phyloP scores from a whole-genome alignment of 2,797 vertebrate species.

The Psittacula echo region DNA sequence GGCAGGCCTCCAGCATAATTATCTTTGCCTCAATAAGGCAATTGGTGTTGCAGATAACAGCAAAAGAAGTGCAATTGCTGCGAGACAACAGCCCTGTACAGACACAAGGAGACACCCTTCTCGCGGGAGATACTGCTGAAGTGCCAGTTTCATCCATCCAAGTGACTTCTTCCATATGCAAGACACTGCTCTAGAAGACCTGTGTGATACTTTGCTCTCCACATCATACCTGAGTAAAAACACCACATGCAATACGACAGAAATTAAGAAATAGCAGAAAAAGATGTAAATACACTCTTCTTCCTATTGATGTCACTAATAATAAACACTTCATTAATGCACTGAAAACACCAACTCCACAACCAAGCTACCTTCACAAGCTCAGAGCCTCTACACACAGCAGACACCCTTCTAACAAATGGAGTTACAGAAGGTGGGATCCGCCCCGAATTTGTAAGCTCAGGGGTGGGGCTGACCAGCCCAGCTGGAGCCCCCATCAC shows the following conservation, averaged over 20 bases:
- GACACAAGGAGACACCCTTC: accelerated
- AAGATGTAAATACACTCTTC: accelerated
- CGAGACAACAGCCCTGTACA: too few relatives aligned
- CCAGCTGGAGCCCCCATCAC: not conserved
- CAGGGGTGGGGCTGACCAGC: conserved; percentile 32
- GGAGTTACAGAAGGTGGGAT: not conserved
- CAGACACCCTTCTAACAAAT: conserved; percentile 3
- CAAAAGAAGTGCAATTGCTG: not conserved
- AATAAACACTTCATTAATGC: not conserved
- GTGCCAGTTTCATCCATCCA: accelerated
- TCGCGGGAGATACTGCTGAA: not conserved
- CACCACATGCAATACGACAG: accelerated
- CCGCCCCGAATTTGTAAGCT: conserved; percentile 56
- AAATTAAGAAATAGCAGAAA: not conserved
- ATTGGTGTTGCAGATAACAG: accelerated
- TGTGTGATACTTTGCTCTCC: not conserved
- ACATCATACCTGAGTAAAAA: not conserved
- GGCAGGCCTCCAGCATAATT: not conserved
- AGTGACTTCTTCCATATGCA: accelerated
- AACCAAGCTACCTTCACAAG: conserved; percentile 43
- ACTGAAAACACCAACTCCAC: not conserved
- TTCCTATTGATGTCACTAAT: accelerated
- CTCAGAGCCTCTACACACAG: not conserved
- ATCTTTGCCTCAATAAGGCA: not conserved
- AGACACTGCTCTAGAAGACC: too few relatives aligned